Evolutionary conservation across 2,113 vertebrate genomes (phyloP).

Genomic region (Cygnus atratus): DNA sequence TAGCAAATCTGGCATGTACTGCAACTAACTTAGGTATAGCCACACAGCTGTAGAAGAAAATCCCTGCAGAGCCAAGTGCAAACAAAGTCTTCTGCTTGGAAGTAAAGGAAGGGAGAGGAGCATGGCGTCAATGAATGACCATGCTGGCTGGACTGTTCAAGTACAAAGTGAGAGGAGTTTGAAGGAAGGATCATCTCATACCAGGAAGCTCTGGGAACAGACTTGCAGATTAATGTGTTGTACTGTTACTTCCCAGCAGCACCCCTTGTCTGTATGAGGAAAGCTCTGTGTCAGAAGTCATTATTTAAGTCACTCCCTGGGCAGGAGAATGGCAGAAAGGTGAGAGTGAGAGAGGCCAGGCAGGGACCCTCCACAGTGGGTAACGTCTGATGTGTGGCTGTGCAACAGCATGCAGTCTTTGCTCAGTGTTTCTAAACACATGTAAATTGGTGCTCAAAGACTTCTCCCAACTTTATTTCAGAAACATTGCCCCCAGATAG

Average conservation of each 20-base stretch:
- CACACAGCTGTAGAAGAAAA: neutral
- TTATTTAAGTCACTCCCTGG: neutral
- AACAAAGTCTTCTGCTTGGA: neutral
- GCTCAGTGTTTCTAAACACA: neutral
- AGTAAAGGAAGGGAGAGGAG: neutral
- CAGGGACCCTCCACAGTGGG: neutral
- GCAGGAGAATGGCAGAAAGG: neutral
- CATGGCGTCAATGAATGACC: neutral
- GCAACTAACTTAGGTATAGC: neutral
- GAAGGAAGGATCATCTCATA: neutral
- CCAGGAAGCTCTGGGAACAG: neutral
- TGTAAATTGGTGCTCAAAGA: neutral
- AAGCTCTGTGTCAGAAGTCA: no score
- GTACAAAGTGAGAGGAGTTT: neutral
- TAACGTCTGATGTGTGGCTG: neutral
- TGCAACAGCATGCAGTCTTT: neutral
- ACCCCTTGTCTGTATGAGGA: no score
- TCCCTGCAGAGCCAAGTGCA: neutral
- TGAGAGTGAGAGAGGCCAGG: neutral
- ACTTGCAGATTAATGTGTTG: neutral
- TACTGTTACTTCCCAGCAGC: no score
- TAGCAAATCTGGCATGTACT: neutral
- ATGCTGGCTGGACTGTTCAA: neutral
- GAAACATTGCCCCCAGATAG: neutral
- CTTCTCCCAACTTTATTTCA: neutral